A percentile compares a stretch with the other conserved stretches of the same genome.
phyloP scores from a whole-genome alignment of 2,888 invertebrate species.

The Dione juno region DNA sequence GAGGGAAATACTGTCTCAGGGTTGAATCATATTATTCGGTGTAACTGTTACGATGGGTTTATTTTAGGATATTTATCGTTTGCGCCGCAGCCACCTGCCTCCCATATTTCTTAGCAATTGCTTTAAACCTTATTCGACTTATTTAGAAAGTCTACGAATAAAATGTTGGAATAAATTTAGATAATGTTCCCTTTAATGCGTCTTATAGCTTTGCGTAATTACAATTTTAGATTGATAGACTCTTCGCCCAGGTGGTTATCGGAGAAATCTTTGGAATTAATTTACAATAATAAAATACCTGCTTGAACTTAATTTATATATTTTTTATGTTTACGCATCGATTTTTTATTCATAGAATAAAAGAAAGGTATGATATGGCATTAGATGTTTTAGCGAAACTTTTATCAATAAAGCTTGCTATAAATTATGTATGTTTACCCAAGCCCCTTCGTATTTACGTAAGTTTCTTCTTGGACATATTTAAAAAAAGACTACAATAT shows the following conservation, averaged over 20 bases:
- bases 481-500: background rate
- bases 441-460: background rate
- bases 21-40: conserved; percentile 55
- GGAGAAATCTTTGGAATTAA: conserved; percentile 3
- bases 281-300: conserved; percentile 4
- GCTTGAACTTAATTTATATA: background rate
- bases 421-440: background rate
- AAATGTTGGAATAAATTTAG: conserved; percentile 54
- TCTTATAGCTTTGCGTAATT: conserved; percentile 36
- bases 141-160: conserved; percentile 49
- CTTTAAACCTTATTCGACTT: conserved; percentile 54
- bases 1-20: conserved; percentile 43
- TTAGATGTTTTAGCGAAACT: background rate
- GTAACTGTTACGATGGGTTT: conserved; percentile 55
- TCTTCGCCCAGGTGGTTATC: conserved; percentile 12
- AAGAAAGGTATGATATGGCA: background rate
- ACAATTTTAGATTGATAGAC: conserved; percentile 37
- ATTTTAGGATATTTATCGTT: conserved; percentile 59
- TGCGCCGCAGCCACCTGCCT: conserved; percentile 56
- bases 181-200: conserved; percentile 46
- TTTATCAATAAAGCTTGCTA: background rate
- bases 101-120: conserved; percentile 58
- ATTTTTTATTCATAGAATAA: background rate
- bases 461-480: background rate
- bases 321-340: background rate